Evolutionary conservation across 2,113 vertebrate species (phyloP), one percentile per base, ranked within the genome.

Genomic region (Chrysochloris asiatica): DNA sequence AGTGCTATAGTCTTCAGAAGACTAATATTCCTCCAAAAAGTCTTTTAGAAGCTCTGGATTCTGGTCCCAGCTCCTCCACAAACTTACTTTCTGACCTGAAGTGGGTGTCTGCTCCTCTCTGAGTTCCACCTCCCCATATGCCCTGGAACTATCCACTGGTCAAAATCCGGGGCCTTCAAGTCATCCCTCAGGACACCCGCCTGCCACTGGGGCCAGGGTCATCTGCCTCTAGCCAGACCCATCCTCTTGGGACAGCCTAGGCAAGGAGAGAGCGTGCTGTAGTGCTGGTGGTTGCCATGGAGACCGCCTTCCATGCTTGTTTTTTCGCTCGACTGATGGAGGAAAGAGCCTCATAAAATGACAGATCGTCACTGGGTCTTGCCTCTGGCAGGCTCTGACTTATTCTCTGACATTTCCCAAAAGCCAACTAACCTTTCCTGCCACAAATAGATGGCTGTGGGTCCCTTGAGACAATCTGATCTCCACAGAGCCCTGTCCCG

Each of bases 351-450:
- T 47, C 9, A 0, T 38, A 30, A 77, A 43, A 86, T 81, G 92
- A 33, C 77, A 92, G 73, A 0, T 24, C 28, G 8, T 90, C 88
- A 22, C 41, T 1, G 77, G n/a, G 73, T 81, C 81, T 77, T 1
- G 41, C 69, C 67, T 13, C 33, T 0, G 48, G 90, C 87, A 87
- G 88, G 72, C 77, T 33, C 87, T 76, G 84, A 93, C 88, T 47
- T 56, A 30, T 36, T 52, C 61, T 43, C 50, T 86, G 92, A 94
- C 93, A 92, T 91, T 91, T 91, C 90, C 48, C 82, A 21, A 88
- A 73, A 89, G 93, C 90, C 36, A 41, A 82, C 81, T 84, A 61
- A 77, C 47, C 73, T 95, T 76, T 92, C 9, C 73, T 81, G 80
- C 82, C 88, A 52, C 88, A 95, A 83, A 93, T 38, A 89, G 92